Base-by-base conservation (phyloP, 1,140 invertebrate species). In the Ceratina australensis region DNA sequence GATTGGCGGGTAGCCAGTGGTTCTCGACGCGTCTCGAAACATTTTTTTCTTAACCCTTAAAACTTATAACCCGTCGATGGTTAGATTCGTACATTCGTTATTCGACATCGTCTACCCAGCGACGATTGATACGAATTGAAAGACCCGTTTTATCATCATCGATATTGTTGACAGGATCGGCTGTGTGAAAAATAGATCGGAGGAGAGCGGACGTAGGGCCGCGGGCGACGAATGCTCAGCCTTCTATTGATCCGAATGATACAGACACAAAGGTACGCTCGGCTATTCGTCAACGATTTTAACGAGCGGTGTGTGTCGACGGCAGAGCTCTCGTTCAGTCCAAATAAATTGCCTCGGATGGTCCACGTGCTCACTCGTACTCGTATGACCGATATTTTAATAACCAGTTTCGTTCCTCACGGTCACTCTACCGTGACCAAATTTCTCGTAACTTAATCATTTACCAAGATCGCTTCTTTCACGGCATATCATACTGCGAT, bases 221-320 rank as follows among this genome's bases (percentile, higher is more conserved):
- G 47, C 42, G 42, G 12, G 49, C 33, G 50, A 66, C 72, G 52
- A 67, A 59, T 67, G 42, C 47, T 76, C 26, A 59, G 65, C 65
- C 49, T 47, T 77, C 74, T 77, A 77, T 77, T 77, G 74, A 77
- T 77, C 74, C 67, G 61, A 71, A 77, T 77, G 67, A 77, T 77
- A 77, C 66, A 71, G 74, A 77, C 66, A 77, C 74, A 71, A 77
- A 77, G 74, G 67, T 77, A 77, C 50, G 22, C 52, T 26, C 57
- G 66, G 57, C 18, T 22, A 57, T 77, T 71, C 66, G 42, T 69
- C 66, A 61, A 77, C 74, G 74, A 77, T 77, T 77, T 77, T 77
- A 77, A 77, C 74, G 67, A 77, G 74, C 74, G 47, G 26, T 76
- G 74, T 76, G 66, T 71, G 74, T 77, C 74, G 66, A 71, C 74